Evolutionary conservation across 2,113 vertebrate species (phyloP).

Genomic region (Poeciliopsis retropinna): DNA sequence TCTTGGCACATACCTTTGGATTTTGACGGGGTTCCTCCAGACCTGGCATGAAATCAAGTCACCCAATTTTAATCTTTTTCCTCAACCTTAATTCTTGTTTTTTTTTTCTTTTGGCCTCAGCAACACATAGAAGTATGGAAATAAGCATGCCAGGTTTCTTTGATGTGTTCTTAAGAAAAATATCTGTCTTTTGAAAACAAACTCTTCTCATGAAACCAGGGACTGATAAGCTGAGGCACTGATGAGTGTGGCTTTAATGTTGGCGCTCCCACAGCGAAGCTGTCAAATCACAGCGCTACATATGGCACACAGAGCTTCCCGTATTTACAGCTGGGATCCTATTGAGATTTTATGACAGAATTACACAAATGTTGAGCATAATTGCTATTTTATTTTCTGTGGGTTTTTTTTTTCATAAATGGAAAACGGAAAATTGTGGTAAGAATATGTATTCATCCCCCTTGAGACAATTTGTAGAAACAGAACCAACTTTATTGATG

Average conservation of each 20-base stretch:
- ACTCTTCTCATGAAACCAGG: constrained; percentile 39
- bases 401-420: too few relatives aligned
- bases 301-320: constrained; percentile 38
- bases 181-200: constrained; percentile 66
- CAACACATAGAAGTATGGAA: constrained; percentile 48
- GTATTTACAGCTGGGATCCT: constrained; percentile 4
- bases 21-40: constrained; percentile 63
- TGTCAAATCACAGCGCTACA: constrained; percentile 38
- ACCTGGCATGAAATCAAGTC: constrained; percentile 63
- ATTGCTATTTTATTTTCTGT: too few relatives aligned
- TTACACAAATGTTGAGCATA: too few relatives aligned
- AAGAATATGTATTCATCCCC: too few relatives aligned
- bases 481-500: too few relatives aligned
- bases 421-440: too few relatives aligned
- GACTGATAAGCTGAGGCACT: constrained; percentile 59
- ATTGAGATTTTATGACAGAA: too few relatives aligned
- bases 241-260: constrained; percentile 52
- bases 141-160: constrained; percentile 49
- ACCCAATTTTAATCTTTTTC: constrained; percentile 61
- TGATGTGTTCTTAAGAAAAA: constrained; percentile 76
- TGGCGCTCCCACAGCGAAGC: constrained; percentile 40
- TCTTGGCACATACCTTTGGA: constrained; percentile 74
- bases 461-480: too few relatives aligned
- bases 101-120: constrained; percentile 49
- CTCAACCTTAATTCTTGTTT: constrained; percentile 53